These are phyloP conservation scores for Nesogale talazaci DNA, from an alignment of 2,113 vertebrate species.

Conservation along the genomic window DNA sequence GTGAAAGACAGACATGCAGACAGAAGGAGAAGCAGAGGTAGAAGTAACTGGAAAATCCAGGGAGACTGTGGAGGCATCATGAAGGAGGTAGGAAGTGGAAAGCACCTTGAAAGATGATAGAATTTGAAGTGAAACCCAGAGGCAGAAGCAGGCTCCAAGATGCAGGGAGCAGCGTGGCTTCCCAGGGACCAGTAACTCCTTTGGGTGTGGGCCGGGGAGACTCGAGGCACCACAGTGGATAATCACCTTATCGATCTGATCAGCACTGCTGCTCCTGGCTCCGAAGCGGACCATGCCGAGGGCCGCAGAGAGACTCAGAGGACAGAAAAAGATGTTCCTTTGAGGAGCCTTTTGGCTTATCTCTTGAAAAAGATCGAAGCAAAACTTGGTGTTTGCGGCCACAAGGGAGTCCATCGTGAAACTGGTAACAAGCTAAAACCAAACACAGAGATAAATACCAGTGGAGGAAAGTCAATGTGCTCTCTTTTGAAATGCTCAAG, in stretches of 20 bases:
- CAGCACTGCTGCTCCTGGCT: constrained; percentile 79
- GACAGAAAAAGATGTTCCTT: constrained; percentile 84
- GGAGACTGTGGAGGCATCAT: background rate
- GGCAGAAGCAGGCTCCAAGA: background rate
- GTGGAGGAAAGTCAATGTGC: background rate
- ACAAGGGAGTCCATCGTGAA: constrained; percentile 80
- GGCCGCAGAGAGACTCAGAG: constrained; percentile 84
- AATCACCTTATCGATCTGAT: constrained; percentile 84
- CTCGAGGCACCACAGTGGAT: background rate
- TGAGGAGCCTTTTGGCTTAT: constrained; percentile 71
- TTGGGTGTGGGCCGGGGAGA: background rate
- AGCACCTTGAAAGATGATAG: background rate
- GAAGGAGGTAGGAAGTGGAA: background rate
- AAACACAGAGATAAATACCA: background rate
- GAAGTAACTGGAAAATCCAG: background rate
- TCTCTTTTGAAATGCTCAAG: background rate
- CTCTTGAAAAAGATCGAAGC: constrained; percentile 85
- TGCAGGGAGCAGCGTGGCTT: accelerated
- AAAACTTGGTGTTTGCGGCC: constrained; percentile 83
- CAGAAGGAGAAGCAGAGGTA: background rate
- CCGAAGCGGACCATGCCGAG: constrained; percentile 84
- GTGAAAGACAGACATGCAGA: background rate
- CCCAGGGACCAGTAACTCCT: accelerated
- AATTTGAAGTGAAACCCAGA: background rate
- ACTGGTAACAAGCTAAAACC: background rate